These are phyloP conservation scores for Pseudochirops corinnae DNA, from an alignment of 2,797 vertebrate genomes.

Conservation along the genomic window DNA sequence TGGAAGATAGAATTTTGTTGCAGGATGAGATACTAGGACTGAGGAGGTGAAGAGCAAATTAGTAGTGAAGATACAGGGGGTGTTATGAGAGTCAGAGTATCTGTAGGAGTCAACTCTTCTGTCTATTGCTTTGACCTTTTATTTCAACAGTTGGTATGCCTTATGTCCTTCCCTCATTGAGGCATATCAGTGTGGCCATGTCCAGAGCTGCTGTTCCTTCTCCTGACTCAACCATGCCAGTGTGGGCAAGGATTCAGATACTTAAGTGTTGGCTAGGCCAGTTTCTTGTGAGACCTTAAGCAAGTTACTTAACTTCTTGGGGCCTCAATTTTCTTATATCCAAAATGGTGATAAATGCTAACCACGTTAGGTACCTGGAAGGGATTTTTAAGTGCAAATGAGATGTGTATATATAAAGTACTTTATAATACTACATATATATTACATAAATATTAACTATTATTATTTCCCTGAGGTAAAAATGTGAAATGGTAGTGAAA, in stretches of 20 bases:
- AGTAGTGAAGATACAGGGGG: neutral
- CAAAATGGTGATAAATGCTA: neutral
- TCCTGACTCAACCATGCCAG: neutral
- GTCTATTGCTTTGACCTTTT: neutral
- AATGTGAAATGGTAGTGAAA: neutral
- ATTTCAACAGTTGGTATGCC: neutral
- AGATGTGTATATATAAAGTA: neutral
- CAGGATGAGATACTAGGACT: neutral
- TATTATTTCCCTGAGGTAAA: neutral
- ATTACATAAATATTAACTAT: neutral
- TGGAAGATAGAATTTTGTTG: neutral
- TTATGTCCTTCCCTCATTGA: neutral
- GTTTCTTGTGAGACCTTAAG: neutral
- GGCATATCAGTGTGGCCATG: neutral
- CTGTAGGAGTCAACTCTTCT: neutral
- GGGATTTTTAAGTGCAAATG: neutral
- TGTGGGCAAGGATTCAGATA: neutral
- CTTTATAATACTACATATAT: neutral
- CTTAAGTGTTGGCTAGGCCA: neutral
- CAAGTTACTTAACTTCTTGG: neutral
- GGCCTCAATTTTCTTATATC: neutral
- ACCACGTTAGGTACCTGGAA: neutral
- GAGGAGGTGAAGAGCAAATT: neutral
- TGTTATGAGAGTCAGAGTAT: neutral
- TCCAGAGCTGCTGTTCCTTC: neutral